Base-by-base conservation (phyloP, 35 echinoderm and acorn worm species). In the Ptychodera flava region DNA sequence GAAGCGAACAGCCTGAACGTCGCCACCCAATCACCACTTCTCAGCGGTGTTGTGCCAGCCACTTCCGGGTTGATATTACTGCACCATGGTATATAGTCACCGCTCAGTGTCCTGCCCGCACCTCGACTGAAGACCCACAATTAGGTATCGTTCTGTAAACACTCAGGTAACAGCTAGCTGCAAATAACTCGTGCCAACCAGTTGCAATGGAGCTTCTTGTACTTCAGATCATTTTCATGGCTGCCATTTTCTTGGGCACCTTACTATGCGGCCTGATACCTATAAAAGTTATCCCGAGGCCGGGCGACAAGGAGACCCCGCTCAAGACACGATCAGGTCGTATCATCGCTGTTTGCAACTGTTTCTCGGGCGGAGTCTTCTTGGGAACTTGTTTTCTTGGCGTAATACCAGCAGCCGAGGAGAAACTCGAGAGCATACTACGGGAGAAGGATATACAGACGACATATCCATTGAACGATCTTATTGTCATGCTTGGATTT, bases 281-380 rank as follows among this genome's bases (percentile, higher is more conserved):
- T 16, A 76, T 94, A 29, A 93, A 94, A 78, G 79, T 99, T 29
- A 83, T 99, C 27, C 22, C 45, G 22, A 6, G 90, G 88, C n/a
- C 53, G 34, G 36, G 52, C 78, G 37, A 77, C 78, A 33, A 83
- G 87, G 28, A 29, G 76, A 31, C 34, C 37, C 34, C 38, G 84
- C 31, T 27, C 38, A 0, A 78, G 45, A 64, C 86, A 78, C 33
- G 80, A 29, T 94, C 88, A 15, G 92, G 92, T 1, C 87, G 87
- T 76, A 88, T 99, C 0, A 36, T 94, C 37, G 90, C 90, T 77
- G 80, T 92, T 34, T 92, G 96, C 35, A 99, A 99, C 81, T 99
- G 96, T 80, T 78, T 99, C 15, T 92, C 96, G 32, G 96, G 96
- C 0, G 96, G 96, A 35, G 90, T 99, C 32, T 99, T 99, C 86